Percentiles rank a stretch among this genome's conserved stretches.
phyloP scores from a whole-genome alignment of 2,888 invertebrate genomes.

The Hypena proboscidalis region DNA sequence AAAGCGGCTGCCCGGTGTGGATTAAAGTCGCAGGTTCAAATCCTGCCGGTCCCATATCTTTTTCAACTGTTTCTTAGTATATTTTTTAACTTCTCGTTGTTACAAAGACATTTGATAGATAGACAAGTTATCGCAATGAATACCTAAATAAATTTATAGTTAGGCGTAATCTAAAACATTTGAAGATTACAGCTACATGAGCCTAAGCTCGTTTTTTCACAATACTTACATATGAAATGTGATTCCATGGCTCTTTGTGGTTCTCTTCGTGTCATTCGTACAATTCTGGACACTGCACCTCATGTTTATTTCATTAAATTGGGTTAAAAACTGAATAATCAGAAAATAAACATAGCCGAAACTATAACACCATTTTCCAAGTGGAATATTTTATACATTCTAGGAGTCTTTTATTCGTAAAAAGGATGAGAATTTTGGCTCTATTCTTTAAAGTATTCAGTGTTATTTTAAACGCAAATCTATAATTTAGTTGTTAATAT shows the following conservation, averaged over 20 bases:
- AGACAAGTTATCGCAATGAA: too few species aligned
- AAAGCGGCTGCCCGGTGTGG: too few species aligned
- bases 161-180: too few species aligned
- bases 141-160: too few species aligned
- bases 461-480: not conserved
- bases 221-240: constrained; percentile 71
- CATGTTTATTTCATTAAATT: constrained; percentile 46
- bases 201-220: not conserved
- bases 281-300: constrained; percentile 68
- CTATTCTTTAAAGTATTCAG: not conserved
- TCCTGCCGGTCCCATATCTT: too few species aligned
- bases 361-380: not conserved
- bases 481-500: not conserved
- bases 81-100: too few species aligned
- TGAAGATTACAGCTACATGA: too few species aligned
- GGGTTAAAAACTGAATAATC: not conserved
- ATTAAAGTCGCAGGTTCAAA: too few species aligned
- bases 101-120: too few species aligned
- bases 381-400: not conserved
- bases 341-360: not conserved
- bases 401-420: not conserved
- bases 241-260: constrained; percentile 64
- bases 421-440: not conserved
- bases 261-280: constrained; percentile 59
- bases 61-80: too few species aligned